Base-by-base conservation (phyloP, 2,888 invertebrate species). In the Troglohyphantes excavatus region DNA sequence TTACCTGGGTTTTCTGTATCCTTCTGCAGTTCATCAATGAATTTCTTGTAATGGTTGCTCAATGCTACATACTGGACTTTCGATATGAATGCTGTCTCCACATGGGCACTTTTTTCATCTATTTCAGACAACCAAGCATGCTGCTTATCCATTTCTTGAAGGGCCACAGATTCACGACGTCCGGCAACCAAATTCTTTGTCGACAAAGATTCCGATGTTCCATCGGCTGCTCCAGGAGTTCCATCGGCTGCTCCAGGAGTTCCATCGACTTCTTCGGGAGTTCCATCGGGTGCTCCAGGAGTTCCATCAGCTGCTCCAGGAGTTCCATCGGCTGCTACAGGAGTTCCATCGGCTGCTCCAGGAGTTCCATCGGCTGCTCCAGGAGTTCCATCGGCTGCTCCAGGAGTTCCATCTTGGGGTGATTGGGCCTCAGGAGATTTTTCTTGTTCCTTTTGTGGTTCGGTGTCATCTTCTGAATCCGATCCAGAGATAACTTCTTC, bases 31-130 rank as follows among this genome's bases (percentile, higher is more conserved):
- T 81, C 63, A 9, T 82, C 61, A 3, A 88, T 6, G 21, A 23
- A 82, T 19, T 76, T 61, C 68, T 89, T 67, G 27, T 59, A 89
- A 46, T 82, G 68, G 19, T 89, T 89, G 29, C 88, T 43, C 27
- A 82, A 5, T 2, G 88, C 82, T 1, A 89, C 76, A 53, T 59
- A 89, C 76, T 89, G 88, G 17, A 68, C 27, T 27, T 63, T 82
- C 0, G 82, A 82, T 6, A 89, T 61, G 19, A 82, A 89, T 0
- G 43, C 23, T 1, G 67, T 76, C 29, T 82, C 82, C 2, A 61
- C 6, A 2, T 39, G 65, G 13, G 19, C 19, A 9, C 19, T 39
- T 21, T 81, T 88, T 3, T n/a, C 61, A 2, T 89, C 88, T 2
- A 82, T 7, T 73, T 81, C 88, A 11, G 59, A 7, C 43, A 89